Evolutionary conservation across 2,113 vertebrate genomes (phyloP), one percentile per base, ranked within the genome.

Genomic region (Dendrocopos noguchii): DNA sequence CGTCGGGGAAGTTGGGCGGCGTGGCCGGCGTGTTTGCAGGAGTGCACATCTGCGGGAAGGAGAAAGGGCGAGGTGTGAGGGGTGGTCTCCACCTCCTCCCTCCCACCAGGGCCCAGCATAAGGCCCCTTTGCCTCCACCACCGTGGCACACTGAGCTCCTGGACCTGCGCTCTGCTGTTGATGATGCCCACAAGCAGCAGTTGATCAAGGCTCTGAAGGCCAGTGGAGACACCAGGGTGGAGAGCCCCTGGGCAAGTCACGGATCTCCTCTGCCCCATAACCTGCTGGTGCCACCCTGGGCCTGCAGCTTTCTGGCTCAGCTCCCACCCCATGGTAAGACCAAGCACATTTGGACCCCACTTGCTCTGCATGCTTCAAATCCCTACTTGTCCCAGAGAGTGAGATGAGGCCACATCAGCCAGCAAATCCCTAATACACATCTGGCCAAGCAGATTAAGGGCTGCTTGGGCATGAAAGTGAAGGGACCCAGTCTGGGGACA

Each of bases 11-110:
- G 98, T 99, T 99, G 68, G 99, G 99, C 50, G 99, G 99, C 8
- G 99, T 99, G 68, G 99, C 99, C 1, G 99, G 99, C 52, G 99
- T 99, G 98, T 99, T 99, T 98, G 99, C 98, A 0, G 99, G 99
- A 97, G 99, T 99, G 97, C 99, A 99, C 99, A 99, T 99, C 99
- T 99, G 98, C 1, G 2, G 87, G 86, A 87, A 84, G 67, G 93
- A 95, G 82, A 95, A n/a, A 94, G 31, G 16, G 24, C 65, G 74
- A 80, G 96, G 95, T 2, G 61, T 15, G 15, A 14, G 18, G 15
- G 10, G 28, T 15, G 7, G 29, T 21, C 22, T 39, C 13, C 64
- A 57, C 18, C 47, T 71, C 46, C 31, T 36, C 52, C 73, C 61
- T 73, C 63, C 67, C 56, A 44, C 50, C n/a, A 25, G 25, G 15